Percentiles rank a stretch among this genome's conserved stretches.
phyloP scores from a whole-genome alignment of 2,797 vertebrate genomes.

The Phrynocephalus guinanensis region DNA sequence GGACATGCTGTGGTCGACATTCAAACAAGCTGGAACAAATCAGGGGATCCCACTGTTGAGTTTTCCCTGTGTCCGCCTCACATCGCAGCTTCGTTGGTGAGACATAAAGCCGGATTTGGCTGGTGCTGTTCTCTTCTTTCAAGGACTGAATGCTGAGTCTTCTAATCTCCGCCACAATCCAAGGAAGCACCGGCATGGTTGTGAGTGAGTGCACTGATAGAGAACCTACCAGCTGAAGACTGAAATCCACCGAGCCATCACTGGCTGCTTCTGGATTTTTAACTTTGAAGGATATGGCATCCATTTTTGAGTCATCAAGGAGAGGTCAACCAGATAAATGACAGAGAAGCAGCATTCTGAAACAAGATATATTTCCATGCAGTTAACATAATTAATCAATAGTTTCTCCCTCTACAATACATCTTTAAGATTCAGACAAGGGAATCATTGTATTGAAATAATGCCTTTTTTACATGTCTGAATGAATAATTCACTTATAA shows the following conservation, averaged over 20 bases:
- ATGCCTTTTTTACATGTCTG: neutral
- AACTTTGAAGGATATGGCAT: constrained; percentile 74
- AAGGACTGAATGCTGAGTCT: constrained; percentile 69
- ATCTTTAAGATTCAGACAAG: constrained; percentile 21
- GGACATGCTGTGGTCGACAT: constrained; percentile 86
- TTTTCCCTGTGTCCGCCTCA: constrained; percentile 76
- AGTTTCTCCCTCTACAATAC: neutral
- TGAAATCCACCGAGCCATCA: constrained; percentile 81
- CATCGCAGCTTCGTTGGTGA: constrained; percentile 84
- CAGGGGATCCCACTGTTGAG: constrained; percentile 88
- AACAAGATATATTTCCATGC: constrained; percentile 61
- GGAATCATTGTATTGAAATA: neutral
- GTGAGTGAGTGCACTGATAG: constrained; percentile 88
- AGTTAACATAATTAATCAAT: constrained; percentile 35
- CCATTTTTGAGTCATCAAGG: constrained; percentile 71
- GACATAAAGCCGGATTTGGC: constrained; percentile 81
- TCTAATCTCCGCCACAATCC: constrained; percentile 93
- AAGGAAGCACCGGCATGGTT: constrained; percentile 95
- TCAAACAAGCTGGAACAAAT: constrained; percentile 88
- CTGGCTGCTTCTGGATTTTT: constrained; percentile 65
- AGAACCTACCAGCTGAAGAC: constrained; percentile 86
- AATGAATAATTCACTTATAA: neutral
- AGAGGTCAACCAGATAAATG: constrained; percentile 19
- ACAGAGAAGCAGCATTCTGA: constrained; percentile 57
- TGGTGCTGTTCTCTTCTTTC: constrained; percentile 57